Evolutionary conservation across 2,888 invertebrate species (phyloP).

Genomic region (Spialia ferax): DNA sequence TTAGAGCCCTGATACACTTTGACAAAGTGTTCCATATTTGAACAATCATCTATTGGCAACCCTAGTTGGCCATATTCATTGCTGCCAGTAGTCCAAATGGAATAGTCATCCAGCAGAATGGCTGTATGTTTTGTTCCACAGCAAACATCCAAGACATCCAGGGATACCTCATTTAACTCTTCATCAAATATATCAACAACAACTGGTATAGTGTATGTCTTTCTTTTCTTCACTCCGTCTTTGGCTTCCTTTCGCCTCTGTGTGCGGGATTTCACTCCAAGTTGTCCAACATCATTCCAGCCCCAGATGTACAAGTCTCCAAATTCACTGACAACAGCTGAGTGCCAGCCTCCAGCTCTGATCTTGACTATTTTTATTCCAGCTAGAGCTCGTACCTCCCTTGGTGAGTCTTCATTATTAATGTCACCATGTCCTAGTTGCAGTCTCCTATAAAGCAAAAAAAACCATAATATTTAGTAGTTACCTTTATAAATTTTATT

Average conservation of each 20-base stretch:
- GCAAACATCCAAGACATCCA: constrained; percentile 87
- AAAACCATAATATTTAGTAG: too few relatives aligned
- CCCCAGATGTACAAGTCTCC: constrained; percentile 97
- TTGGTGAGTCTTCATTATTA: constrained; percentile 88
- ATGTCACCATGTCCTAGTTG: constrained; percentile 94
- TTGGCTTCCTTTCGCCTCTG: constrained; percentile 56
- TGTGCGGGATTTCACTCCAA: constrained; percentile 87
- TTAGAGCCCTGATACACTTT: constrained; percentile 58
- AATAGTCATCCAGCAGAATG: constrained; percentile 88
- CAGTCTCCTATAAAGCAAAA: constrained; percentile 88
- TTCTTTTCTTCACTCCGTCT: constrained; percentile 57
- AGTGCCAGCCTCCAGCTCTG: constrained; percentile 95
- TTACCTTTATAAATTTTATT: too few relatives aligned
- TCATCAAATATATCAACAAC: constrained; percentile 71
- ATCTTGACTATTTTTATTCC: constrained; percentile 91
- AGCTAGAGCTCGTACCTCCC: constrained; percentile 90
- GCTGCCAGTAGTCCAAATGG: constrained; percentile 92
- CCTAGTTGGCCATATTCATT: constrained; percentile 94
- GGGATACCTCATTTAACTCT: constrained; percentile 72
- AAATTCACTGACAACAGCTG: constrained; percentile 90
- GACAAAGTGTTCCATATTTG: constrained; percentile 61
- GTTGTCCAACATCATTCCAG: constrained; percentile 95
- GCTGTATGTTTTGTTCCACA: constrained; percentile 94
- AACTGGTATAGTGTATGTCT: constrained; percentile 47
- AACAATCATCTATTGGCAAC: constrained; percentile 57